phyloP scores from a whole-genome alignment of 2,888 invertebrate genomes.

The Lithodes maja region DNA sequence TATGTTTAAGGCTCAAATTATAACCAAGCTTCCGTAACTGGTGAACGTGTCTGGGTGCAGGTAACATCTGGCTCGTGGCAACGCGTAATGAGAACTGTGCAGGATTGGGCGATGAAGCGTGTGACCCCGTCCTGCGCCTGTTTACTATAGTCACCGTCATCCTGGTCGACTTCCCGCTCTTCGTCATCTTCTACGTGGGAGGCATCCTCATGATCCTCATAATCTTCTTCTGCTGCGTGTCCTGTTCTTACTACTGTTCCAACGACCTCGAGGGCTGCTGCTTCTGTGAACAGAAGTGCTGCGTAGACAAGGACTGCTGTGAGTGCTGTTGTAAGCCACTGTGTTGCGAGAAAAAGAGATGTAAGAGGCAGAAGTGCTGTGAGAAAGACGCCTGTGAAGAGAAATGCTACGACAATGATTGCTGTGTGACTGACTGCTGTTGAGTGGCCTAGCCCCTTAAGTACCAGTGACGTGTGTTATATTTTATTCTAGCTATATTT shows the following conservation, averaged over 20 bases:
- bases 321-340: too few relatives aligned
- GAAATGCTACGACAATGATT: too few relatives aligned
- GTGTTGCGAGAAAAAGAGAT: too few relatives aligned
- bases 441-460: too few relatives aligned
- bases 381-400: too few relatives aligned
- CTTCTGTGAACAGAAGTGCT: neutral
- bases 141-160: slow-evolving; percentile 9
- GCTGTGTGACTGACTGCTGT: too few relatives aligned
- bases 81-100: neutral
- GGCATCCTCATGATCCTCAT: neutral
- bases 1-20: too few relatives aligned
- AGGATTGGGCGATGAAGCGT: neutral
- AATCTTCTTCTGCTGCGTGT: neutral
- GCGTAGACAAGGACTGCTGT: too few relatives aligned
- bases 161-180: neutral
- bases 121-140: neutral
- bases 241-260: slow-evolving; percentile 6
- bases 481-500: too few relatives aligned
- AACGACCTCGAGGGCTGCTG: neutral
- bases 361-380: too few relatives aligned
- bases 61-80: neutral
- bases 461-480: too few relatives aligned
- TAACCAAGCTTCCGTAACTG: neutral
- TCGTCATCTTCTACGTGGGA: neutral
- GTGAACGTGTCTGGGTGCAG: neutral